Evolutionary conservation across 2,113 vertebrate genomes (phyloP).

Genomic region (Coregonus clupeaformis): DNA sequence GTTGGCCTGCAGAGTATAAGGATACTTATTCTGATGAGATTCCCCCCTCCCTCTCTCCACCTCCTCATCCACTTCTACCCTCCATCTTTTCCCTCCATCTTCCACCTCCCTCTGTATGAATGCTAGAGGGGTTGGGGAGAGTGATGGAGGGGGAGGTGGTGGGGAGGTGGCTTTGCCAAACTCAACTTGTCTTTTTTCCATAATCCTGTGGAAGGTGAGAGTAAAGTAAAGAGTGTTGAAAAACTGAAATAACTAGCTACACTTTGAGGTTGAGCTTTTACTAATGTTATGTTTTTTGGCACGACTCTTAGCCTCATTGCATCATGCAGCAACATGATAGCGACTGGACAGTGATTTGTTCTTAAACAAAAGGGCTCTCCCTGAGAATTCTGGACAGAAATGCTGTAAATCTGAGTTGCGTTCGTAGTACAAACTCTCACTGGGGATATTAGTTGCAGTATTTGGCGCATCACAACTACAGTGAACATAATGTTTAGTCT

Average conservation of each 20-base stretch:
- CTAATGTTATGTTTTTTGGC: neutral
- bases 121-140: constrained; percentile 72
- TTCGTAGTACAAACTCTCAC: constrained; percentile 2
- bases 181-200: constrained; percentile 16
- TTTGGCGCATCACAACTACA: constrained; percentile 21
- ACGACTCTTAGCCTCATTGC: neutral
- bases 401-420: constrained; percentile 5
- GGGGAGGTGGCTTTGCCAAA: constrained; percentile 6
- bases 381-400: neutral
- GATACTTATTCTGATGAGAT: constrained; percentile 60
- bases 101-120: constrained; percentile 50
- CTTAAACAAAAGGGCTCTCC: neutral
- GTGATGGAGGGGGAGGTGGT: constrained; percentile 14
- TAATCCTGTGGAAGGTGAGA: constrained; percentile 7
- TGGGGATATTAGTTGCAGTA: constrained; percentile 11
- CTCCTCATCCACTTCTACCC: neutral
- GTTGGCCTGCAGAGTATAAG: constrained; percentile 33
- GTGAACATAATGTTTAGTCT: constrained; percentile 28
- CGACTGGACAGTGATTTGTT: neutral
- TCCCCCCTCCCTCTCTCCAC: constrained; percentile 14
- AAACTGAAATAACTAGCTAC: neutral
- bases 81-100: neutral
- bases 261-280: neutral
- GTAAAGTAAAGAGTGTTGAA: constrained; percentile 5
- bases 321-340: constrained; percentile 30